Evolutionary conservation across 2,113 vertebrate genomes (phyloP).

Genomic region (Myrmophylax atrothorax): DNA sequence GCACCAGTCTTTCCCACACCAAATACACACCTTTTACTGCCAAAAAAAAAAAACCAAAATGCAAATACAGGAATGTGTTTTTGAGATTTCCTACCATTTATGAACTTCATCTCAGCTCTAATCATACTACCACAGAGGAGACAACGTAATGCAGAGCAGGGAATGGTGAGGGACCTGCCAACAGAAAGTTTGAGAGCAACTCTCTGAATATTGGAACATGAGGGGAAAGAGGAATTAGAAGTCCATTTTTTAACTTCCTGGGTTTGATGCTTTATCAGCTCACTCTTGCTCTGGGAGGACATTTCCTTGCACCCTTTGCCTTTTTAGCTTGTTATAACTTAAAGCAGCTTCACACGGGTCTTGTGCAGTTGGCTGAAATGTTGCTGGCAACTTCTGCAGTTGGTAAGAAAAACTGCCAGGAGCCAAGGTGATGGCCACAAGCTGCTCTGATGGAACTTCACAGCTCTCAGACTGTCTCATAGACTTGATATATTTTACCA

Average conservation of each 20-base stretch:
- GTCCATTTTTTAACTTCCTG: background rate
- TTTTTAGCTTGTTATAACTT: background rate
- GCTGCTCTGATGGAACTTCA: background rate
- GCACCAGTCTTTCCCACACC: background rate
- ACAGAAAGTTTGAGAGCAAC: background rate
- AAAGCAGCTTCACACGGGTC: background rate
- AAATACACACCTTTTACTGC: background rate
- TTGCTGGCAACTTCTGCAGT: background rate
- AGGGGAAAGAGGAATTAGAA: background rate
- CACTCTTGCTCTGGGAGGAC: background rate
- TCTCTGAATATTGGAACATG: background rate
- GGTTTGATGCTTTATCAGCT: background rate
- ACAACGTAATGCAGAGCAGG: background rate
- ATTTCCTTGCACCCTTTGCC: background rate
- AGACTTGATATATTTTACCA: background rate
- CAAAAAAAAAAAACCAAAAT: background rate
- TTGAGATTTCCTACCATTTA: background rate
- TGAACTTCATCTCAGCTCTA: background rate
- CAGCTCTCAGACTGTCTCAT: accelerated
- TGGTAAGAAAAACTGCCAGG: background rate
- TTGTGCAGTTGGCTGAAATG: background rate
- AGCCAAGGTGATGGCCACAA: background rate
- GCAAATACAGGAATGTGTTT: background rate
- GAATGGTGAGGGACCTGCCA: background rate
- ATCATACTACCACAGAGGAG: background rate